Evolutionary conservation across 2,113 vertebrate species (phyloP).

Genomic region (Ivindomyrus marchei): DNA sequence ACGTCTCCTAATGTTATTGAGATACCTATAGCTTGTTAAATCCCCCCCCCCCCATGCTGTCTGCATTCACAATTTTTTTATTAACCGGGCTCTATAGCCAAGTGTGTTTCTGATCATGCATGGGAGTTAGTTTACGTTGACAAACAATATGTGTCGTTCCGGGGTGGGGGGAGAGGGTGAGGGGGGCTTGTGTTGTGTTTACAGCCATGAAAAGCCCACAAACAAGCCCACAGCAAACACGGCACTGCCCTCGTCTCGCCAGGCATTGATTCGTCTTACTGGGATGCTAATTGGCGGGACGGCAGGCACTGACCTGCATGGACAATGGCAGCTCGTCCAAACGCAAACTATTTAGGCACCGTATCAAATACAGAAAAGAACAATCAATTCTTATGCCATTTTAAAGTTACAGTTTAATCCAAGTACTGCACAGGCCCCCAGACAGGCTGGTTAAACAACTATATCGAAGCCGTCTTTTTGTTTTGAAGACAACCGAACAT

Average conservation of each 20-base stretch:
- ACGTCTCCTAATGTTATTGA: neutral
- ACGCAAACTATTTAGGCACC: neutral
- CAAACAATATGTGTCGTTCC: neutral
- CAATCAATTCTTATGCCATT: neutral
- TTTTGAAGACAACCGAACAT: neutral
- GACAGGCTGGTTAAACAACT: neutral
- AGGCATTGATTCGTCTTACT: constrained; percentile 22
- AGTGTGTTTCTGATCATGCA: neutral
- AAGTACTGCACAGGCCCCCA: neutral
- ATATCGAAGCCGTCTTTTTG: neutral
- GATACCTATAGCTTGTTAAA: neutral
- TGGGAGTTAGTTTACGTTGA: neutral
- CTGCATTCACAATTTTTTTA: neutral
- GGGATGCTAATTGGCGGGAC: neutral
- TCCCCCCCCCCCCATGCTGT: neutral
- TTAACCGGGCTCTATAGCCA: neutral
- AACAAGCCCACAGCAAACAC: constrained; percentile 16
- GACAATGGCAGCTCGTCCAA: neutral
- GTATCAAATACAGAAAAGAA: neutral
- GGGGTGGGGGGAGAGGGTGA: neutral
- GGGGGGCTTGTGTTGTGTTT: constrained; percentile 3
- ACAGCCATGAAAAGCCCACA: constrained; percentile 22
- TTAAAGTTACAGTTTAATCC: neutral
- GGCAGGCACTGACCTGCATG: neutral
- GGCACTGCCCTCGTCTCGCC: neutral